These are phyloP conservation scores for Neostethus bicornis DNA, from an alignment of 2,797 vertebrate genomes.

Conservation along the genomic window DNA sequence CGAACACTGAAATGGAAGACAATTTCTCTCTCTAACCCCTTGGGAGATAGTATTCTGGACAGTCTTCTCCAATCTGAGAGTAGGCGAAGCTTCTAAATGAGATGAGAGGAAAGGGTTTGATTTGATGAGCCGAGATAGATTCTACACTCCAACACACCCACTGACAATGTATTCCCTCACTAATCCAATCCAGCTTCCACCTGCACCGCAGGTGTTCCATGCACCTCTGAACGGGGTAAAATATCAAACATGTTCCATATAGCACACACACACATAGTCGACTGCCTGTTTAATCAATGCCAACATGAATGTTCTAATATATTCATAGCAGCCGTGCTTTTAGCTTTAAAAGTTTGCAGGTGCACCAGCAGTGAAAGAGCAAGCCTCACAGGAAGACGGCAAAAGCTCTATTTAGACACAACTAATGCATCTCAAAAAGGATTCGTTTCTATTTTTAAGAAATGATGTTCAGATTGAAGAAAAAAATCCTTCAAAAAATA, in stretches of 20 bases:
- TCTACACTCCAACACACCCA: slow-evolving; percentile 28
- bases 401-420: neutral
- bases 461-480: neutral
- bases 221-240: slow-evolving; percentile 22
- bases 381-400: neutral
- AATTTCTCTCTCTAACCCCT: slow-evolving; percentile 11
- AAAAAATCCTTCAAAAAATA: too few relatives aligned
- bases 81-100: slow-evolving; percentile 32
- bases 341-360: neutral
- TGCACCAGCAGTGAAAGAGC: neutral
- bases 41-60: slow-evolving; percentile 10
- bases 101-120: slow-evolving; percentile 35
- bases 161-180: slow-evolving; percentile 37
- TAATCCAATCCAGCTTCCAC: slow-evolving; percentile 48
- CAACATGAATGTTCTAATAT: slow-evolving; percentile 15
- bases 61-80: slow-evolving; percentile 27
- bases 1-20: slow-evolving; percentile 4
- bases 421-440: neutral
- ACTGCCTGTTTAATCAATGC: slow-evolving; percentile 30
- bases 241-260: slow-evolving; percentile 31
- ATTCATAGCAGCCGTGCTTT: slow-evolving; percentile 6
- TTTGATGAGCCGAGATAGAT: slow-evolving; percentile 48
- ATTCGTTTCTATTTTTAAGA: neutral
- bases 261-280: slow-evolving; percentile 10
- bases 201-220: slow-evolving; percentile 26